Evolutionary conservation across 2,113 vertebrate species (phyloP), one percentile per base, ranked within the genome.

Genomic region (Psephotus haematonotus): DNA sequence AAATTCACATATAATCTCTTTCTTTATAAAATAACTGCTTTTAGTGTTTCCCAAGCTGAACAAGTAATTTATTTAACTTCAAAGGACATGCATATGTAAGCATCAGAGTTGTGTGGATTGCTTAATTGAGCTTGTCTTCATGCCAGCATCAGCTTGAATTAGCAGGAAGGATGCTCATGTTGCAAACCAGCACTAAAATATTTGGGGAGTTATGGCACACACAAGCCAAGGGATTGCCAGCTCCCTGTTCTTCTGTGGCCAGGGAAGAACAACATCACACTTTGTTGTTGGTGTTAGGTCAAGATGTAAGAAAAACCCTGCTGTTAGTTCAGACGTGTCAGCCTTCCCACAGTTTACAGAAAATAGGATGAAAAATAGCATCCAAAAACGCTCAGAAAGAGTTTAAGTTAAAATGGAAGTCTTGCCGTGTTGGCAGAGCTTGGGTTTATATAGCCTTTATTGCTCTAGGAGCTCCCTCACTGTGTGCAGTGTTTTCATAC

Each of bases 81-180:
- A 43, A 74, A 90, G 44, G 44, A 12, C 20, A 14, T 10, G 25
- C 37, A 43, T 62, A 16, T 63, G 39, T 22, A 65, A 41, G 33
- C 53, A 74, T 67, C 50, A 0, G 0, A 83, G 82, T 75, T 82
- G 53, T 59, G n/a, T 5, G 1, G 37, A 71, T 75, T 93, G 46
- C 91, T 92, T 94, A 91, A 95, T 55, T 75, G 65, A 70, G 64
- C 37, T 92, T 95, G 83, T 87, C 39, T 88, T 84, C 28, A 5
- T 89, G 91, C 94, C 89, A 91, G 39, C 17, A 8, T 89, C 74
- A 71, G 43, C 86, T 86, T 1, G 10, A 93, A 75, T 92, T 86
- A 75, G 55, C 83, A 86, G 43, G 50, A 71, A 71, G 84, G 75
- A 89, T 50, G 41, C 28, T 91, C 22, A 2, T 7, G 29, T 74